phyloP scores from a whole-genome alignment of 2,797 vertebrate genomes.

The Otolemur crassicaudatus region DNA sequence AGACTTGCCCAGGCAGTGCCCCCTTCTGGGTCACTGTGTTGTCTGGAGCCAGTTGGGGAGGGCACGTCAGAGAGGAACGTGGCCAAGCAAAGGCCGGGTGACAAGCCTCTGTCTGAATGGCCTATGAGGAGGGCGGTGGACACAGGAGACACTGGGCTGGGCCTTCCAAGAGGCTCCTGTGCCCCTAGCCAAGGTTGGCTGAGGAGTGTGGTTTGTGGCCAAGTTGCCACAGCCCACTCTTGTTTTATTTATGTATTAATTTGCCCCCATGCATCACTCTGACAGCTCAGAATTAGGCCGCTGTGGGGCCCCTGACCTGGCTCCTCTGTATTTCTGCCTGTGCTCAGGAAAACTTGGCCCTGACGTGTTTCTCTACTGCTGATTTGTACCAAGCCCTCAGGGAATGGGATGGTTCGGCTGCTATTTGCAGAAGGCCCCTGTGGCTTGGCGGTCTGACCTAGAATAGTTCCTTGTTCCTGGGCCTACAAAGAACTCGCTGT shows the following conservation, averaged over 20 bases:
- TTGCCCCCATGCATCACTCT: neutral
- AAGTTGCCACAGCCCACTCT: neutral
- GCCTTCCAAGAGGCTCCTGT: neutral
- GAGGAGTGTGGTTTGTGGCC: neutral
- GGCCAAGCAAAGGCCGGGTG: neutral
- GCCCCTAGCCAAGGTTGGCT: neutral
- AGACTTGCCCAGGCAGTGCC: neutral
- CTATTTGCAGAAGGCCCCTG: slow-evolving; percentile 33
- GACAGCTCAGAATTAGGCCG: neutral
- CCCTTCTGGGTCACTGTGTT: neutral
- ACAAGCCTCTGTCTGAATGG: neutral
- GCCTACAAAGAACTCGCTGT: neutral
- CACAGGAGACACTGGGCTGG: neutral
- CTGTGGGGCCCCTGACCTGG: neutral
- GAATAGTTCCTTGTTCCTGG: neutral
- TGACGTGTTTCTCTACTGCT: neutral
- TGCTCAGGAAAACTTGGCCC: neutral
- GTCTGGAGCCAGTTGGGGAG: neutral
- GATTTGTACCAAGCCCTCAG: neutral
- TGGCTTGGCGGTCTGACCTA: slow-evolving; percentile 18
- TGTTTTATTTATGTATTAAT: neutral
- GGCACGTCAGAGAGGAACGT: neutral
- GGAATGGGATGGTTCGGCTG: neutral
- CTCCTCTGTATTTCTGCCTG: neutral
- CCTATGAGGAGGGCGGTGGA: neutral